Percentiles rank a stretch among this genome's conserved stretches.
Conservation (phyloP, 2,113 vertebrate genomes). For the Nestor notabilis region DNA sequence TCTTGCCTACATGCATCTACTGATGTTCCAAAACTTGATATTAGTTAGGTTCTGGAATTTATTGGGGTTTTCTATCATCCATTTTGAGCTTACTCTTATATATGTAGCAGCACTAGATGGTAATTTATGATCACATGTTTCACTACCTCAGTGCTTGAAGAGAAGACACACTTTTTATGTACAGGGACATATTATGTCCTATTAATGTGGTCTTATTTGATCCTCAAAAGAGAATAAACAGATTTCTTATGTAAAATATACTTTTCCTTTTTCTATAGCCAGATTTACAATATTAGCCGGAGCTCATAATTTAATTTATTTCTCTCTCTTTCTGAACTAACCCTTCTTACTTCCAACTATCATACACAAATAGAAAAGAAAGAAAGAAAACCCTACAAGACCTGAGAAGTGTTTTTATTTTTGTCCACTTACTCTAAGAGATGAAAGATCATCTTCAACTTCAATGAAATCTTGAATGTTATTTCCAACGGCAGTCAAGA, state of each 20-base stretch:
- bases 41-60: not conserved
- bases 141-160: not conserved
- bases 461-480: slow-evolving; percentile 89
- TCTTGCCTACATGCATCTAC: not conserved
- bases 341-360: not conserved
- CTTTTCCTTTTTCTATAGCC: not conserved
- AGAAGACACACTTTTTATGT: not conserved
- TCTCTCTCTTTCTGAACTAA: not conserved
- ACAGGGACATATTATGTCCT: not conserved
- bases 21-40: not conserved
- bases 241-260: not conserved
- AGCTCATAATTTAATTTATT: not conserved
- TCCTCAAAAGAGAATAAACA: not conserved
- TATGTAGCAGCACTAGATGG: not conserved
- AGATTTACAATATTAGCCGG: not conserved
- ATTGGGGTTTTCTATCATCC: not conserved
- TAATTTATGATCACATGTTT: rapidly evolving
- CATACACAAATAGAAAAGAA: not conserved
- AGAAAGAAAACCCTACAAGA: not conserved
- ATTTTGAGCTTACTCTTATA: not conserved
- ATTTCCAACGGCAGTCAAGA: slow-evolving; percentile 86
- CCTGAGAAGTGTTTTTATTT: not conserved
- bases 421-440: slow-evolving; percentile 79
- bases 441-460: slow-evolving; percentile 85
- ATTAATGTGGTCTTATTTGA: not conserved